Conservation (phyloP, 2,797 vertebrate genomes). For the Netta rufina region DNA sequence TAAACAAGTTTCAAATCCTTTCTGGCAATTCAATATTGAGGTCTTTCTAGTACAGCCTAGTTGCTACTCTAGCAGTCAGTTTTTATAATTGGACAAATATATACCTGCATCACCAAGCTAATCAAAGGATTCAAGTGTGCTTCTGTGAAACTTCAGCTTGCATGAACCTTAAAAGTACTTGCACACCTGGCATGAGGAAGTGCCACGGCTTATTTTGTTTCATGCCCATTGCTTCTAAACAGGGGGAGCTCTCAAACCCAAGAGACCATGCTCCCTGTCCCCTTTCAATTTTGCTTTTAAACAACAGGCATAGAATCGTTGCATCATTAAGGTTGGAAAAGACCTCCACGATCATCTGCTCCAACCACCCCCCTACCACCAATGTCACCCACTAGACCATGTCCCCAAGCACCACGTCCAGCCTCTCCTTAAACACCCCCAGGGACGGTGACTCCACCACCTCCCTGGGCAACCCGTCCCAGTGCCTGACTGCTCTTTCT, state of each 20-base stretch:
- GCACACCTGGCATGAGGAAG: not conserved
- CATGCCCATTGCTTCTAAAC: not conserved
- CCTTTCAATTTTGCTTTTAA: not conserved
- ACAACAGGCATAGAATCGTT: not conserved
- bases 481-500: no score
- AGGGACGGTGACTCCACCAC: no score
- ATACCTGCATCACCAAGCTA: not conserved
- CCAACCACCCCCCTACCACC: no score
- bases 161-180: not conserved
- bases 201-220: no score
- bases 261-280: fast-evolving
- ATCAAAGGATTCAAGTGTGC: not conserved
- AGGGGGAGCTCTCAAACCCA: not conserved
- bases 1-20: not conserved
- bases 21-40: not conserved
- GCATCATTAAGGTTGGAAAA: no score
- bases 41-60: not conserved
- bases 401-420: no score
- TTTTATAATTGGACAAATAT: not conserved
- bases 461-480: no score
- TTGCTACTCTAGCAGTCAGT: not conserved
- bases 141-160: not conserved
- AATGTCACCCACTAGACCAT: no score
- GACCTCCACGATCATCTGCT: no score
- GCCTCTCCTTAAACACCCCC: no score